These are phyloP conservation scores for Drosophila obscura DNA, from an alignment of 1,140 invertebrate species.

Conservation along the genomic window DNA sequence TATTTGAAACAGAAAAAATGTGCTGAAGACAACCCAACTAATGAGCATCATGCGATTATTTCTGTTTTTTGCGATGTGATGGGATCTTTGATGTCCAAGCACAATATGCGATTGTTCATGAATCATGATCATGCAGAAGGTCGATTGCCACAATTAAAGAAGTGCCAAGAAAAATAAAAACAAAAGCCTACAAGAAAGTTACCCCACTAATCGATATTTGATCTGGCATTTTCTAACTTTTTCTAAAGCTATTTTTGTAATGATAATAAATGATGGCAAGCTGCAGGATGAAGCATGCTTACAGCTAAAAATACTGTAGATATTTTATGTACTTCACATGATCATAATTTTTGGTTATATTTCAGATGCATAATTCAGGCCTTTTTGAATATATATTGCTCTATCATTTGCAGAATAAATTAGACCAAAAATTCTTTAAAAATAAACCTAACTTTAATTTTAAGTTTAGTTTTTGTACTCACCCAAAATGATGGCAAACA, in stretches of 20 bases:
- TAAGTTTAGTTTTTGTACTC: constrained; percentile 18
- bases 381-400: neutral
- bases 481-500: constrained; percentile 66
- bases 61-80: constrained; percentile 35
- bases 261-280: no score
- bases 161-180: neutral
- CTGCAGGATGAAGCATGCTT: no score
- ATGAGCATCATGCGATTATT: constrained; percentile 67
- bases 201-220: constrained; percentile 6
- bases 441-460: neutral
- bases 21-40: constrained; percentile 52
- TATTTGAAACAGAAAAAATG: constrained; percentile 36
- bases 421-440: neutral
- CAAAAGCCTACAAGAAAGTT: constrained; percentile 26
- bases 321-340: no score
- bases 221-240: neutral
- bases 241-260: neutral
- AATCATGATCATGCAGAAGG: constrained; percentile 18
- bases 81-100: constrained; percentile 30
- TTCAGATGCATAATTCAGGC: no score
- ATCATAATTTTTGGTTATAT: no score
- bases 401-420: no score
- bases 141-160: constrained; percentile 25
- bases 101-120: constrained; percentile 39
- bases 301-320: no score